Evolutionary conservation across 2,113 vertebrate species (phyloP).

Genomic region (Mus spicilegus): DNA sequence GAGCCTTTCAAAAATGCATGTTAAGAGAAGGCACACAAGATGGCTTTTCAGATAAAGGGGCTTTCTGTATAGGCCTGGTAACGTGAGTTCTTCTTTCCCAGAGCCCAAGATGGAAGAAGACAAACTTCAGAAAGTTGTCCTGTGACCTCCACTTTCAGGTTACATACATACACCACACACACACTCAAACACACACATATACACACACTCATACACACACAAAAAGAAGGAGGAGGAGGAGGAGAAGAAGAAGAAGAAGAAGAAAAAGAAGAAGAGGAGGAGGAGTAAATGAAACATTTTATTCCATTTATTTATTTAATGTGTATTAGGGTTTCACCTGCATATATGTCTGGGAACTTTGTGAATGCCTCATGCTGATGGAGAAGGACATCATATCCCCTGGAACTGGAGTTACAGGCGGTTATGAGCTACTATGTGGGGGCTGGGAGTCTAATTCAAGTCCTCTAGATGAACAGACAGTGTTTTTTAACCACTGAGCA

Average conservation of each 20-base stretch:
- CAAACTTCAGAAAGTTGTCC: neutral
- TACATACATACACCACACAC: neutral
- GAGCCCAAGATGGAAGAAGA: too few relatives aligned
- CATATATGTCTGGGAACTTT: neutral
- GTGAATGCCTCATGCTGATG: neutral
- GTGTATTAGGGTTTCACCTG: neutral
- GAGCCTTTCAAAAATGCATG: neutral
- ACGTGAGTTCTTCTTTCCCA: neutral
- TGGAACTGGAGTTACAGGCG: neutral
- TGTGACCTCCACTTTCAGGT: neutral
- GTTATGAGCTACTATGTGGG: neutral
- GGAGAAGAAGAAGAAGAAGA: too few relatives aligned
- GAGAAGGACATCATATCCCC: neutral
- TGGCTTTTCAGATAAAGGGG: neutral
- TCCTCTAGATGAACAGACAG: neutral
- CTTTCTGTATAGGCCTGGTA: neutral
- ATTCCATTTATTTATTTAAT: neutral
- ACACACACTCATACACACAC: neutral
- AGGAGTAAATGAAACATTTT: neutral
- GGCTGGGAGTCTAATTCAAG: neutral
- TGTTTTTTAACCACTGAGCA: neutral
- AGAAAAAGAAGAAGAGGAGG: too few relatives aligned
- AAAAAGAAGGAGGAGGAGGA: too few relatives aligned
- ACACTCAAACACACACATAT: neutral
- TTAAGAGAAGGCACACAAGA: too few relatives aligned